Evolutionary conservation across 2,888 invertebrate genomes (phyloP), one percentile per base, ranked within the genome.

Genomic region (Keiferia lycopersicella): DNA sequence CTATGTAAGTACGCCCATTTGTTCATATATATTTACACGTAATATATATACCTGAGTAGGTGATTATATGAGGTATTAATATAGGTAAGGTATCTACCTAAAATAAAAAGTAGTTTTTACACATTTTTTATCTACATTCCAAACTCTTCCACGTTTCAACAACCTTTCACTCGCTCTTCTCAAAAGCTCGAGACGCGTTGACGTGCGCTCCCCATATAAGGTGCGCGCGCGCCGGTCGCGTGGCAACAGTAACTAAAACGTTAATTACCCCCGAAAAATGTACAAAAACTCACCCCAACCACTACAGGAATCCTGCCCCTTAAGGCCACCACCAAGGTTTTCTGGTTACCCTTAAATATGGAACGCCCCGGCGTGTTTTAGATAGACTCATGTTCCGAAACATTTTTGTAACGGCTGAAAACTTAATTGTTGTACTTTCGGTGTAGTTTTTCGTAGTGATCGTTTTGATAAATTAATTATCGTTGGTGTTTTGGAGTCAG

Each of bases 311-410:
- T 88, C 81, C 78, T 65, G 75, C 78, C 78, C 75, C 69, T 51
- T 81, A 80, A 82, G 86, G 85, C 83, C 84, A 82, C 86, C 86
- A 77, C 73, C 83, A 81, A 82, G 83, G 85, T 77, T 82, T 84
- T 86, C 86, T 78, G 79, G 78, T 73, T 80, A 81, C 75, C 66
- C 78, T 86, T 87, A 83, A 84, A 87, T 87, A 87, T 86, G 84
- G 79, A 86, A 81, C 76, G 74, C 71, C 72, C 73, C 74, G 71
- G 79, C 81, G 84, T 87, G 74, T 82, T 79, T 87, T 79, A 81
- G 80, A 86, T 85, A 20, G 0, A 12, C 34, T 39, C n/a, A 58
- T 18, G 34, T 81, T 77, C 75, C 75, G 14, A 66, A 73, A 69
- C 68, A 75, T 76, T 81, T 79, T 58, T 38, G 16, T n/a, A 18